Percentiles rank a stretch among this genome's conserved stretches.
Evolutionary conservation across 37 sponge, comb jelly and placozoan species (phyloP).

Genomic region (Lycopodina hypogea): DNA sequence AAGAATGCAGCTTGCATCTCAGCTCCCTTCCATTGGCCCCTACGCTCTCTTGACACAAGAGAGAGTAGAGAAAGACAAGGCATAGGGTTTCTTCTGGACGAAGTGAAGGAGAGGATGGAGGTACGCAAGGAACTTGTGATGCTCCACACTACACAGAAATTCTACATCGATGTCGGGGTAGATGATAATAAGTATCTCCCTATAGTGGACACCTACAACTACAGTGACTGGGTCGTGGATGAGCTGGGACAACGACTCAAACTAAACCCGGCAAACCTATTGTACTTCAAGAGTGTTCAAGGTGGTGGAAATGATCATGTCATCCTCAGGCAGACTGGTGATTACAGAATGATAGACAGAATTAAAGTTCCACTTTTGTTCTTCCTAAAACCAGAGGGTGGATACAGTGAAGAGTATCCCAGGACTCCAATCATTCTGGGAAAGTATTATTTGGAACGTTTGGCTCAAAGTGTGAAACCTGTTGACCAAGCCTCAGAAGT

Average conservation of each 20-base stretch:
- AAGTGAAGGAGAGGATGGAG: not conserved
- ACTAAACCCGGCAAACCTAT: constrained; percentile 24
- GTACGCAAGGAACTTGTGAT: not conserved
- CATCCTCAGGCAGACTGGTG: not conserved
- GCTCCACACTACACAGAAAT: constrained; percentile 50
- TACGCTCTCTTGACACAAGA: not conserved
- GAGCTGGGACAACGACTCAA: constrained; percentile 20
- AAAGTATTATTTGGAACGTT: not conserved
- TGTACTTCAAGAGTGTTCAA: constrained; percentile 31
- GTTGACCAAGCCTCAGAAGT: too few species aligned
- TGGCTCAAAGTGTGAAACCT: too few species aligned
- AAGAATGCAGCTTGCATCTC: constrained; percentile 67
- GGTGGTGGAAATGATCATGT: constrained; percentile 1
- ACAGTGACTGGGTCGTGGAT: constrained; percentile 39
- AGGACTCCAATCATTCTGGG: not conserved
- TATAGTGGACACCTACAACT: constrained; percentile 17
- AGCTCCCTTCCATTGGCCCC: constrained; percentile 55
- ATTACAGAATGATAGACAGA: constrained; percentile 12
- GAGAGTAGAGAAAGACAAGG: not conserved
- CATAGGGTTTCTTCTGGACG: not conserved
- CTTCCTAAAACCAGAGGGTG: constrained; percentile 56
- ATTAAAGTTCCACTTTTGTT: constrained; percentile 31
- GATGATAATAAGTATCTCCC: constrained; percentile 36
- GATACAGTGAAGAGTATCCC: constrained; percentile 27
- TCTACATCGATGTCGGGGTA: constrained; percentile 66